Percentiles rank a stretch among this genome's conserved stretches.
phyloP scores from a whole-genome alignment of 2,797 vertebrate species.

The Semaprochilodus insignis region DNA sequence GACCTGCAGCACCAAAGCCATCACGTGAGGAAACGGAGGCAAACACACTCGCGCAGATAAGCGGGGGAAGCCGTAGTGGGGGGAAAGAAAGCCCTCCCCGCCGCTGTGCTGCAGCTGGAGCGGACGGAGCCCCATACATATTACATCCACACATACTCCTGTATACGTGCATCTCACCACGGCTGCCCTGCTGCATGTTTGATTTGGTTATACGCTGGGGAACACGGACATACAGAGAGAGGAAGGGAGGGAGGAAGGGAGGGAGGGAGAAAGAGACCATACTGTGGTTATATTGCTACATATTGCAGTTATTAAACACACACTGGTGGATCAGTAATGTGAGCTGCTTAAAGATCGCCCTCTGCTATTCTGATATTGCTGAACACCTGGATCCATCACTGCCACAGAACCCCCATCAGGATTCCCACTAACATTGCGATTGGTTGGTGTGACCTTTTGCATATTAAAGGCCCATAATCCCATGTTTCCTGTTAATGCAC shows the following conservation, averaged over 20 bases:
- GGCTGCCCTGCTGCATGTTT: background rate
- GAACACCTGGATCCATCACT: too few species aligned
- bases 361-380: too few species aligned
- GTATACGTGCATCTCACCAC: conserved; percentile 12
- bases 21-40: conserved; percentile 33
- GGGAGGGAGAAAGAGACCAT: too few species aligned
- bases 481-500: too few species aligned
- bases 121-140: conserved; percentile 1
- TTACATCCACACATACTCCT: conserved; percentile 1
- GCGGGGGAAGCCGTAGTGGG: background rate
- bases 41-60: background rate
- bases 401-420: too few species aligned
- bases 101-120: background rate
- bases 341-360: too few species aligned
- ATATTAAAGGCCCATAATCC: too few species aligned
- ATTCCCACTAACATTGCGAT: too few species aligned
- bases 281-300: too few species aligned
- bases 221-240: background rate
- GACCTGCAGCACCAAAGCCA: conserved; percentile 22
- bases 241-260: background rate
- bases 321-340: too few species aligned
- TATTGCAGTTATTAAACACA: too few species aligned
- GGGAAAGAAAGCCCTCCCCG: background rate
- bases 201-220: background rate
- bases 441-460: too few species aligned